Base-by-base conservation (phyloP, 2,113 vertebrate genomes). In the Dissostichus mawsoni region DNA sequence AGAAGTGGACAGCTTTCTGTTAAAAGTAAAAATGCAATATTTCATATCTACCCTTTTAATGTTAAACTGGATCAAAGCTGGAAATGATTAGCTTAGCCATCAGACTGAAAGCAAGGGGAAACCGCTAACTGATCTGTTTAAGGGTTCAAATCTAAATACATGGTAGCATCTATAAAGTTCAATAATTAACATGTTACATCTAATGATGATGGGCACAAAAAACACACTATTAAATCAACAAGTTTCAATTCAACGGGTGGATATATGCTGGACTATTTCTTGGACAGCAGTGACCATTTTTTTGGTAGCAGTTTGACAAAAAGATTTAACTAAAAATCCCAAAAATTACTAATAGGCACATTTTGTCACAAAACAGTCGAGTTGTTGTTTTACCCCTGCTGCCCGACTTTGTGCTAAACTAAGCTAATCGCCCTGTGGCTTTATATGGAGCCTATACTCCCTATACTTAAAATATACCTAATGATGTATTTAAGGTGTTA, bases 1-100 rank as follows among this genome's bases (percentile, higher is more conserved):
- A 69, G 41, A 75, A 51, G 59, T 2, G 29, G 29, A 29, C 29
- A 68, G 45, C 29, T 66, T 66, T 20, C 23, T 47, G 44, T 74
- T 57, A 25, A 16, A 83, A 14, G 74, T 55, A 45, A 71, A 66
- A 51, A 51, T 29, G 29, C 29, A 29, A 29, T 29, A 62, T 13
- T 29, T 18, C 17, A 48, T 47, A 20, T 33, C 45, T n/a, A 5
- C 33, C 56, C 7, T 4, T 23, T 20, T 0, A 48, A 76, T n/a
- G 33, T 61, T 17, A 56, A 14, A 36, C 36, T 5, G 7, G 36
- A 65, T 50, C 18, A 33, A 4, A 16, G 11, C 12, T 18, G 2
- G 48, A 36, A 1, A 14, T 12, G 14, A 16, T 18, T 13, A 23
- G 33, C 16, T 33, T 53, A 69, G 56, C 47, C 29, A 29, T 29